These are phyloP conservation scores for Pediacus dermestoides DNA, from an alignment of 2,888 invertebrate species.

Conservation along the genomic window DNA sequence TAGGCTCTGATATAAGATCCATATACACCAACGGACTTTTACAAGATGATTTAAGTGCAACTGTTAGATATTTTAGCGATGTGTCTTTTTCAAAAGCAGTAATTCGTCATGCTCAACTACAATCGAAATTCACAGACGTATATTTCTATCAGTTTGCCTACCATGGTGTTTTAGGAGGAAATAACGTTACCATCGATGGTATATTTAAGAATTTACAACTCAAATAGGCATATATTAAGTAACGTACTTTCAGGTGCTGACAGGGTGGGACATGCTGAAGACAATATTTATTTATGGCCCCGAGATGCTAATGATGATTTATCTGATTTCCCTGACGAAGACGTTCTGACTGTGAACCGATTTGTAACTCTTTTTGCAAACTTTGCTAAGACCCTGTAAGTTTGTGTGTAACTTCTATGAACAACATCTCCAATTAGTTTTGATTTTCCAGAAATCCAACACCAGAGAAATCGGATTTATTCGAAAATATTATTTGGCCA, in stretches of 20 bases:
- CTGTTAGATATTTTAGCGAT: conserved; percentile 11
- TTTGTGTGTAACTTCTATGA: no score
- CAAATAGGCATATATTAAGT: neutral
- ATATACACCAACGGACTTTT: conserved; percentile 23
- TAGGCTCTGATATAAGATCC: conserved; percentile 21
- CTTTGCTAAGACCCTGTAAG: conserved; percentile 4
- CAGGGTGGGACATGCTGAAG: conserved; percentile 28
- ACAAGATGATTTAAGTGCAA: conserved; percentile 16
- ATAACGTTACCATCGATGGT: conserved; percentile 20
- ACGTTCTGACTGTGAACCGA: neutral
- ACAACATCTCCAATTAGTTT: no score
- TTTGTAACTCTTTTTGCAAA: conserved; percentile 2
- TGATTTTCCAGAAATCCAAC: no score
- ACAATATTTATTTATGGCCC: conserved; percentile 20
- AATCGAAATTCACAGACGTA: conserved; percentile 19
- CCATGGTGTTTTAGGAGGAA: conserved; percentile 23
- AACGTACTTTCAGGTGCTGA: conserved; percentile 16
- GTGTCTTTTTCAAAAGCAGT: neutral
- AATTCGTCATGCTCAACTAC: conserved; percentile 3
- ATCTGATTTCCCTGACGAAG: neutral
- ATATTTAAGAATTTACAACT: conserved; percentile 7
- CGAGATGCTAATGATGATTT: conserved; percentile 2
- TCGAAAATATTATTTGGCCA: no score
- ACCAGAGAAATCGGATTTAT: no score
- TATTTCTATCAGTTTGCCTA: conserved; percentile 32